Base-by-base conservation (phyloP, 2,113 vertebrate species). In the Serilophus lunatus region DNA sequence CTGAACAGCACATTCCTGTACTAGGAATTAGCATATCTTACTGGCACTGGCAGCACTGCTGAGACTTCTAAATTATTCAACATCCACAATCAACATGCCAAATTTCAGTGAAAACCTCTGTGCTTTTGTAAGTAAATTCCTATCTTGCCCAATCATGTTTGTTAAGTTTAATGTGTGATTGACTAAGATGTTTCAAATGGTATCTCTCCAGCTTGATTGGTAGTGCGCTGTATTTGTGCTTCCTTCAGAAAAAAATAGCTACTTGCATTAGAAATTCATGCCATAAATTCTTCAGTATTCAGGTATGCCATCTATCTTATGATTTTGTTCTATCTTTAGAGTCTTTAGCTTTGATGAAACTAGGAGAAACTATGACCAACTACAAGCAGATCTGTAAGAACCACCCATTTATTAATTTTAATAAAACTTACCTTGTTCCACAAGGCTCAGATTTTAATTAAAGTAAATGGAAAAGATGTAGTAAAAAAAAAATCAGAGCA, bases 21-120 rank as follows among this genome's bases (percentile, higher is more conserved):
- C 88, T 42, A 63, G 54, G 57, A 76, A 96, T 69, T 94, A 63
- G 59, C 82, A 72, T 70, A 70, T 28, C 18, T 77, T 90, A 12
- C 59, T 28, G 38, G 82, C 40, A 38, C 15, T 44, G 93, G 42
- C 72, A 95, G 75, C n/a, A 16, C 50, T 92, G 87, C 74, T 53
- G 85, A 90, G 51, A 66, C 47, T 88, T 53, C 45, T 90, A 79
- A 88, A 44, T 93, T 94, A 95, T 82, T 90, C 94, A 96, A 9
- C 69, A 54, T 18, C 61, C 51, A 66, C 77, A 93, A 82, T 84
- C 65, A 89, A 56, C 49, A 89, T 26, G 44, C 42, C 82, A 50
- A 89, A 26, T 64, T 92, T 45, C 84, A 63, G 35, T 60, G 60
- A 45, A 59, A 93, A 88, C 59, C 20, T 91, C 3, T 79, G 79